Evolutionary conservation across 1,140 invertebrate genomes (phyloP), one percentile per base, ranked within the genome.

Genomic region (Elysia chlorotica): DNA sequence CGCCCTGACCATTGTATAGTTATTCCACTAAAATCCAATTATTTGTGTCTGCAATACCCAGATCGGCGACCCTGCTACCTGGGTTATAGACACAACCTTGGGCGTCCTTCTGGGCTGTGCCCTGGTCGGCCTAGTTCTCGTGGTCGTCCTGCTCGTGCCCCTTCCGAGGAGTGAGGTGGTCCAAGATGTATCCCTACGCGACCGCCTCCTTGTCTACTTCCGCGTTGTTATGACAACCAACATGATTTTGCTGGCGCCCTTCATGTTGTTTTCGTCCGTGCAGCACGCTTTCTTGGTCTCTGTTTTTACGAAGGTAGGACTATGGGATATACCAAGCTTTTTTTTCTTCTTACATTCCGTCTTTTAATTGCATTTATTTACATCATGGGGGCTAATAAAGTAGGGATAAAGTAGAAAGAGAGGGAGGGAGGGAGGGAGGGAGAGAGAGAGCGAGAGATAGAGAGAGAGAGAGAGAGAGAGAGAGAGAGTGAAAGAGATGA

Each of bases 251-350:
- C 74, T 81, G 31, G 75, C 80, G 17, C 78, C 78, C 23, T 74
- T 81, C 71, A 78, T 81, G 56, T 56, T 79, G 63, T 81, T 77
- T 61, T 68, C 76, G 31, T 48, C 77, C 17, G 70, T 77, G 57
- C 67, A 81, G 61, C 73, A 75, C 33, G 77, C 77, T 23, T 74
- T 81, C 31, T 65, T 81, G 36, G 72, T 78, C 28, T 66, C 66
- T 23, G 75, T 75, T 31, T 81, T 73, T 72, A 81, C 76, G 23
- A 78, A 77, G 78, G 80, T 81, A 25, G n/a, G n/a, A n/a, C n/a
- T n/a, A n/a, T n/a, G n/a, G n/a, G n/a, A n/a, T n/a, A n/a, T n/a
- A n/a, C n/a, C n/a, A n/a, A n/a, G n/a, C n/a, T n/a, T n/a, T n/a
- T n/a, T n/a, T n/a, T n/a, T n/a, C n/a, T n/a, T n/a, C n/a, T n/a